A percentile compares a stretch with the other conserved stretches of the same genome.
These are phyloP conservation scores for Wiebesia pumilae DNA, from an alignment of 1,140 invertebrate species.

Conservation along the genomic window DNA sequence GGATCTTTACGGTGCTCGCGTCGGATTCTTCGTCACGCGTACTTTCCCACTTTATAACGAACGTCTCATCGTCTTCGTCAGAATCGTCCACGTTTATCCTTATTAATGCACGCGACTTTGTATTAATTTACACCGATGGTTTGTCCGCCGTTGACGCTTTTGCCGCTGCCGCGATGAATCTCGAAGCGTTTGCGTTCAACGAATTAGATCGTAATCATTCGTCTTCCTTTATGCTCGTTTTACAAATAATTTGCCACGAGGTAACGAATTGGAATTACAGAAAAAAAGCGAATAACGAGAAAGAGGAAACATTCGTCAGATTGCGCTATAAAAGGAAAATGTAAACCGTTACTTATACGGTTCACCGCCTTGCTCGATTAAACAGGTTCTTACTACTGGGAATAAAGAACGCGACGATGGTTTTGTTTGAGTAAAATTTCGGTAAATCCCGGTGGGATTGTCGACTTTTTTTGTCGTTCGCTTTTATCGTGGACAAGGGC, in stretches of 20 bases:
- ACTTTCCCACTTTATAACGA: neutral
- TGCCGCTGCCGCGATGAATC: too few relatives aligned
- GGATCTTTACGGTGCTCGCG: neutral
- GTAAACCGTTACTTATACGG: constrained; percentile 16
- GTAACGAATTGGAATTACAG: neutral
- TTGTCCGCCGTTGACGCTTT: neutral
- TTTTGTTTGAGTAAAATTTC: neutral
- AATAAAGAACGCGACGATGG: neutral
- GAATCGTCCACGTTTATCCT: neutral
- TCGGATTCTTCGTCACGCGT: neutral
- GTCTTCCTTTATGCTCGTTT: neutral
- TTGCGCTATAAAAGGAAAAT: neutral
- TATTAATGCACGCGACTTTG: neutral
- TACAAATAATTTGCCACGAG: neutral
- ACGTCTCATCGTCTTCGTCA: neutral
- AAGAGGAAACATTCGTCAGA: constrained; percentile 16
- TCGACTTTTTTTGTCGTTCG: too few relatives aligned
- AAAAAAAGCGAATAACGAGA: neutral
- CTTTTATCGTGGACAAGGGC: too few relatives aligned
- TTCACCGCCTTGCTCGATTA: constrained; percentile 5
- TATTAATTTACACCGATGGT: neutral
- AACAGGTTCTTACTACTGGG: constrained; percentile 7
- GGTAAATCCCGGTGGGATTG: neutral
- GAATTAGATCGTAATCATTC: neutral
- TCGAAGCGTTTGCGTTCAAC: neutral